phyloP scores from a whole-genome alignment of 1,140 invertebrate genomes.

The Zaprionus taronus region DNA sequence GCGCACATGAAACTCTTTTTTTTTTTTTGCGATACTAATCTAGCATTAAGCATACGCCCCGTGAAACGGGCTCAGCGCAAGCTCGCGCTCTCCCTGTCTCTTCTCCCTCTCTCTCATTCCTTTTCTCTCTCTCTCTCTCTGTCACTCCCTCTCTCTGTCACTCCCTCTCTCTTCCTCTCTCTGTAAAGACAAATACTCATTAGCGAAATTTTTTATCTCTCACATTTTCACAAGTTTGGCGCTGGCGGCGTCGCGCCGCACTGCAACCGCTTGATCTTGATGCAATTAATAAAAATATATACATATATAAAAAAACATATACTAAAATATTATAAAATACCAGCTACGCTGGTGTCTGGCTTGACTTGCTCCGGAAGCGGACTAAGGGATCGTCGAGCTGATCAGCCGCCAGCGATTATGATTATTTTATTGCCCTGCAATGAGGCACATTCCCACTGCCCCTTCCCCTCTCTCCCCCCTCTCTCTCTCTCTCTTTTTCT shows the following conservation, averaged over 20 bases:
- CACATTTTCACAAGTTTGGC: conserved; percentile 43
- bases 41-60: conserved; percentile 82
- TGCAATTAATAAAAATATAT: conserved; percentile 68
- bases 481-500: background rate
- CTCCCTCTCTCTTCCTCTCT: background rate
- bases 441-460: background rate
- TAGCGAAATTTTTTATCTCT: conserved; percentile 66
- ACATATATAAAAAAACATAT: background rate
- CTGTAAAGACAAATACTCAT: conserved; percentile 79
- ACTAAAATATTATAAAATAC: background rate
- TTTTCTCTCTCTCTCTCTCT: background rate
- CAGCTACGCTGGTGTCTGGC: conserved; percentile 13
- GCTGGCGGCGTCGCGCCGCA: conserved; percentile 53
- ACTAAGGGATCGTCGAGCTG: conserved; percentile 61
- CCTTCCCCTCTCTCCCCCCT: background rate
- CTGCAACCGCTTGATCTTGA: conserved; percentile 64
- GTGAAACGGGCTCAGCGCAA: conserved; percentile 38
- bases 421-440: conserved; percentile 47
- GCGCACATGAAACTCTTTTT: conserved; percentile 69
- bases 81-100: conserved; percentile 1
- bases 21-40: conserved; percentile 74
- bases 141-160: background rate
- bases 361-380: conserved; percentile 72
- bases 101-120: background rate
- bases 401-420: conserved; percentile 66